Evolutionary conservation across 2,888 invertebrate genomes (phyloP).

Genomic region (Dioctria linearis): DNA sequence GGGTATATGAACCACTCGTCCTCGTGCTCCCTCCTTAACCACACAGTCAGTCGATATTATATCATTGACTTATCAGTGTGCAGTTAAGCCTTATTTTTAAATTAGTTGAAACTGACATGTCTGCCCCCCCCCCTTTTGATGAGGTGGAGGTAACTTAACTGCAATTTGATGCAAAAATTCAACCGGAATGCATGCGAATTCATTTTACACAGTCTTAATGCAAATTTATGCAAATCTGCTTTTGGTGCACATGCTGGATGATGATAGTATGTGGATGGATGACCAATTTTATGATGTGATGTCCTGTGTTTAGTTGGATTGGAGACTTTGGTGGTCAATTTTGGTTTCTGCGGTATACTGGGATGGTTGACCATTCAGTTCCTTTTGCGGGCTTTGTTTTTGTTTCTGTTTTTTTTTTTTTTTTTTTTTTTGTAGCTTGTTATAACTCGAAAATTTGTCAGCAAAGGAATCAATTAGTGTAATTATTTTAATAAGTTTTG

Average conservation of each 20-base stretch:
- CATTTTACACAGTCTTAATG: slow-evolving; percentile 39
- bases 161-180: slow-evolving; percentile 53
- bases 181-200: slow-evolving; percentile 48
- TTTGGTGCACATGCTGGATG: slow-evolving; percentile 25
- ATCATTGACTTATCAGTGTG: slow-evolving; percentile 50
- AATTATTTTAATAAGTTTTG: slow-evolving; percentile 39
- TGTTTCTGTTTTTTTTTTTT: not conserved
- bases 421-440: slow-evolving; percentile 4
- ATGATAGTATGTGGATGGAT: slow-evolving; percentile 46
- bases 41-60: not conserved
- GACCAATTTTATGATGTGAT: slow-evolving; percentile 51
- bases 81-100: slow-evolving; percentile 52
- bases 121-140: slow-evolving; percentile 36
- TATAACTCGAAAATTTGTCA: slow-evolving; percentile 34
- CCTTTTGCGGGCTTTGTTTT: not conserved
- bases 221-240: slow-evolving; percentile 50
- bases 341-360: too few species aligned
- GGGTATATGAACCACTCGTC: not conserved
- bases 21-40: not conserved
- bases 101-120: slow-evolving; percentile 52
- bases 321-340: too few species aligned
- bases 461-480: slow-evolving; percentile 22
- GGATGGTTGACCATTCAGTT: not conserved
- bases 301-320: slow-evolving; percentile 15
- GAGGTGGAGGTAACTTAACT: slow-evolving; percentile 53